These are phyloP conservation scores for Zelleria hepariella DNA, from an alignment of 2,888 invertebrate species.

Conservation along the genomic window DNA sequence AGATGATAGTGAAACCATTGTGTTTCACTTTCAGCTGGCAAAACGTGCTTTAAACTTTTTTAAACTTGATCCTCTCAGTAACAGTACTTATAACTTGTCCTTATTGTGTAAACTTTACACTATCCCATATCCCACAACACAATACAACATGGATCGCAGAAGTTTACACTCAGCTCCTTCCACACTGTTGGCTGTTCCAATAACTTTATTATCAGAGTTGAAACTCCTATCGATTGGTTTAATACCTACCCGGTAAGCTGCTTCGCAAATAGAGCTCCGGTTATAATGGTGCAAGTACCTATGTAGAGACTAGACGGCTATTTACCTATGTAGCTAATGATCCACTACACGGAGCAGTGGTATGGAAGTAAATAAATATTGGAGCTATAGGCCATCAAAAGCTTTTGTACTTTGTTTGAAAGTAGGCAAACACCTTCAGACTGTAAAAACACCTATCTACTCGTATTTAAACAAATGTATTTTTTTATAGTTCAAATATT, in stretches of 20 bases:
- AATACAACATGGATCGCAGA: neutral
- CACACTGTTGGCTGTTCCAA: neutral
- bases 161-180: neutral
- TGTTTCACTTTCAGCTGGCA: no score
- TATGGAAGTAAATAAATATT: neutral
- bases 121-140: neutral
- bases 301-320: neutral
- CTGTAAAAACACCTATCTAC: neutral
- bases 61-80: no score
- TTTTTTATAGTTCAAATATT: no score
- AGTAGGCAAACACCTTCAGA: neutral
- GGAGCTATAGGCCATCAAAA: neutral
- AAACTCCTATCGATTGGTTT: neutral
- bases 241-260: neutral
- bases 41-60: no score
- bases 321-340: no score
- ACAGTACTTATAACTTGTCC: no score
- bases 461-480: no score
- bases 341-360: no score
- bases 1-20: no score
- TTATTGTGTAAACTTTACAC: no score
- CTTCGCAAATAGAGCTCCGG: neutral
- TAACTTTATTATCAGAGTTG: neutral
- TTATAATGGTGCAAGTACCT: neutral
- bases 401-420: no score